Conservation (phyloP, 2,797 vertebrate genomes). For the Pseudotriccus pelzelni region DNA sequence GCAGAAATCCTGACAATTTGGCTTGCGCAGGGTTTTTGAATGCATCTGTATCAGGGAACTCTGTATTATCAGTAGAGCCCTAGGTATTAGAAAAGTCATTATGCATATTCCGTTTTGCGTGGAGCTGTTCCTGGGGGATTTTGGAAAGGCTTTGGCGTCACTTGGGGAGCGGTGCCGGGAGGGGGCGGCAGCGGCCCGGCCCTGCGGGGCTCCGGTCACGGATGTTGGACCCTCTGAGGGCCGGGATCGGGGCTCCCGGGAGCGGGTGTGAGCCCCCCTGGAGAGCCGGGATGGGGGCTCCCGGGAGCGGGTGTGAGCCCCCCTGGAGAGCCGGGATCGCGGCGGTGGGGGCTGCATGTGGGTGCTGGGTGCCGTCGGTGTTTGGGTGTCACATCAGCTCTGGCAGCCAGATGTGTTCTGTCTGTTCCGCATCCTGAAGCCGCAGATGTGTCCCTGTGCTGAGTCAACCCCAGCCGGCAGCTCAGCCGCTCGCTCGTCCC, state of each 20-base stretch:
- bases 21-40: neutral
- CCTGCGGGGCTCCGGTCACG: neutral
- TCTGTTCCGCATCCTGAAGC: neutral
- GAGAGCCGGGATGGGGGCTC: neutral
- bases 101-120: rapidly evolving
- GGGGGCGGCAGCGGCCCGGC: neutral
- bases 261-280: neutral
- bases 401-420: neutral
- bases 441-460: neutral
- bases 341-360: rapidly evolving
- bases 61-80: rapidly evolving
- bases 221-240: neutral
- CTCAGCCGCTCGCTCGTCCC: neutral
- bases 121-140: neutral
- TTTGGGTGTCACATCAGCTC: neutral
- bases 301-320: no score
- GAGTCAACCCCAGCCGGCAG: neutral
- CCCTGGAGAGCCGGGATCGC: neutral
- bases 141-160: neutral
- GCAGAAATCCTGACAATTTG: rapidly evolving
- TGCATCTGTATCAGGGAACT: neutral
- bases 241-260: neutral
- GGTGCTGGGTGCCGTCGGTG: rapidly evolving
- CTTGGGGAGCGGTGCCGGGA: neutral
- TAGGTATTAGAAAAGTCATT: no score